Conservation (phyloP, 2,797 vertebrate species). For the Hirundo rustica region DNA sequence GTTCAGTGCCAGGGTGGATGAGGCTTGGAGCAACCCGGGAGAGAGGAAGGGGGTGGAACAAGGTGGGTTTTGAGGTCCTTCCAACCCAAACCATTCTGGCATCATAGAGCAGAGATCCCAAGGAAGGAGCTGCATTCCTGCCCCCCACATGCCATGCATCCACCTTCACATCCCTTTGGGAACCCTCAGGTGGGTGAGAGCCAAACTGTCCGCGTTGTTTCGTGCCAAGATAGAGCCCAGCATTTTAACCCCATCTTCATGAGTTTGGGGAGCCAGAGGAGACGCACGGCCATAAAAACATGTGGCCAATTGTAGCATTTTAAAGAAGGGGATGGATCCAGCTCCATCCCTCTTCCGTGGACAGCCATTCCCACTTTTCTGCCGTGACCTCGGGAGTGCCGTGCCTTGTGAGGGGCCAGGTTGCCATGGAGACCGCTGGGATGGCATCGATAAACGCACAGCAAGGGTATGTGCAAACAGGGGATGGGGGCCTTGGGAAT, state of each 20-base stretch:
- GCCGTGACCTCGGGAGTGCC: neutral
- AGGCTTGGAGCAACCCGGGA: neutral
- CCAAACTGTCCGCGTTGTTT: neutral
- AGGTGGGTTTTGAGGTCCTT: neutral
- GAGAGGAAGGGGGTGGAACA: neutral
- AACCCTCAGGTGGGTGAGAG: neutral
- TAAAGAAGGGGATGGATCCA: neutral
- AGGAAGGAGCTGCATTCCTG: neutral
- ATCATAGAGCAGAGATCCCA: neutral
- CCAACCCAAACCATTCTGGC: neutral
- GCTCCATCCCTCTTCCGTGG: neutral
- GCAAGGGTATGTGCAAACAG: neutral
- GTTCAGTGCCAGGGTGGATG: neutral
- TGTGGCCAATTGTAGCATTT: neutral
- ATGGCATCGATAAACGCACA: neutral
- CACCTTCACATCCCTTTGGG: neutral
- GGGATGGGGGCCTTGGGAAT: neutral
- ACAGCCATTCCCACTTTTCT: neutral
- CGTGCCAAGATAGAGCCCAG: fast-evolving
- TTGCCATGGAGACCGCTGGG: constrained; percentile 8
- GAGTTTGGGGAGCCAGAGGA: neutral
- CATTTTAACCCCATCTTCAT: neutral
- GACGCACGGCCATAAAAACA: neutral
- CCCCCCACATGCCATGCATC: neutral
- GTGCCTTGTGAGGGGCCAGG: neutral